phyloP scores from a whole-genome alignment of 2,888 invertebrate genomes.

The Thera obeliscata region DNA sequence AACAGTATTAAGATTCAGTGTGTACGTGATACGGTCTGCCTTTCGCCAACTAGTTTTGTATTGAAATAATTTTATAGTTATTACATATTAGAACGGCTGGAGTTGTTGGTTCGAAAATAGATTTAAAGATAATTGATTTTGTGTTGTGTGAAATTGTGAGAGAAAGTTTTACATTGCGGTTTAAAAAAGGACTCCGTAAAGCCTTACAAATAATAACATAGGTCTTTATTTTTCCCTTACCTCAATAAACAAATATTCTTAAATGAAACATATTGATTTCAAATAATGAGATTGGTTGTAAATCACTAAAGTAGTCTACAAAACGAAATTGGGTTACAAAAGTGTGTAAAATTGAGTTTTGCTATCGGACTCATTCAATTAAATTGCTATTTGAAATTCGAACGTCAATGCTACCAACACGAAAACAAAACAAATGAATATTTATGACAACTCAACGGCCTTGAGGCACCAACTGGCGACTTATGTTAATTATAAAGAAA shows the following conservation, averaged over 20 bases:
- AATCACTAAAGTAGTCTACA: too few species aligned
- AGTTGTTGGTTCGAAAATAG: conserved; percentile 51
- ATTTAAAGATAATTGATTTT: conserved; percentile 41
- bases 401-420: conserved; percentile 22
- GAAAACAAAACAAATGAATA: conserved; percentile 31
- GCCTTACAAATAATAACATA: too few species aligned
- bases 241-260: too few species aligned
- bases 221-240: too few species aligned
- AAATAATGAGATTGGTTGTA: too few species aligned
- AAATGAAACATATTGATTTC: too few species aligned
- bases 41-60: conserved; percentile 80
- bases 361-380: background rate
- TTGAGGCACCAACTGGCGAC: conserved; percentile 30
- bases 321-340: too few species aligned
- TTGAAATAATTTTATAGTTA: conserved; percentile 82
- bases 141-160: conserved; percentile 23
- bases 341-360: too few species aligned
- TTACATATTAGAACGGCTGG: conserved; percentile 73
- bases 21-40: conserved; percentile 77
- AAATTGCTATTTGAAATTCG: conserved; percentile 29
- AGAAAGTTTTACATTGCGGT: conserved; percentile 8
- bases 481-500: conserved; percentile 36
- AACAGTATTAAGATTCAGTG: conserved; percentile 72
- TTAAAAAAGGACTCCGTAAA: background rate
- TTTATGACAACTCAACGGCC: conserved; percentile 28